Evolutionary conservation across 2,888 invertebrate genomes (phyloP), one percentile per base, ranked within the genome.

Genomic region (Subacronicta megacephala): DNA sequence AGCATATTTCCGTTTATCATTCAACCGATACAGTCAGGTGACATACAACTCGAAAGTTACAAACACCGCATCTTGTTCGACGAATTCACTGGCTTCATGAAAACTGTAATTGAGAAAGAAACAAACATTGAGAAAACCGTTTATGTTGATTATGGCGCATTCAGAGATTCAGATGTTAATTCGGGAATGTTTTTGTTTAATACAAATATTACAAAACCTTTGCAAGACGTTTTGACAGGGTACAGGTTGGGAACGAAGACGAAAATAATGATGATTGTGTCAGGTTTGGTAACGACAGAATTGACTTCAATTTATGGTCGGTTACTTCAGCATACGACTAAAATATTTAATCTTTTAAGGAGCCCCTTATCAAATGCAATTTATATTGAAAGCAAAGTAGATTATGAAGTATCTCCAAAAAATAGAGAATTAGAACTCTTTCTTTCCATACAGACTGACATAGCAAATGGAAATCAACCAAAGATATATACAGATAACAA

Each of bases 111-210:
- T 75, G 96, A 96, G 43, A 95, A 93, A 77, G 83, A 84, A 60
- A 88, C 88, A 33, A 85, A 85, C 59, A 79, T 59, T 9, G 84
- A 86, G 68, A 90, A 88, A 69, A 61, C 62, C 13, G 66, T 93
- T 16, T 50, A 80, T 3, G 70, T 98, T 18, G 96, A 97, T 72
- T 98, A 98, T 81, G 96, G 97, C 0, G 97, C 98, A 0, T 99
- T 99, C 84, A 95, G 96, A 50, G 98, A 98, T 56, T 97, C 98
- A 0, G 96, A 97, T 84, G 96, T 97, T 78, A 97, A 98, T 86
- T 98, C 98, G 12, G 99, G 99, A 0, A 99, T 99, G 12, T 99
- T 99, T 87, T 95, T 99, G 15, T 99, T 99, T 83, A 98, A 98
- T 90, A 98, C 97, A 0, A 97, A 97, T 78, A 95, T 97, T 13